Evolutionary conservation across 2,888 invertebrate genomes (phyloP).

Genomic region (Unio delphinus): DNA sequence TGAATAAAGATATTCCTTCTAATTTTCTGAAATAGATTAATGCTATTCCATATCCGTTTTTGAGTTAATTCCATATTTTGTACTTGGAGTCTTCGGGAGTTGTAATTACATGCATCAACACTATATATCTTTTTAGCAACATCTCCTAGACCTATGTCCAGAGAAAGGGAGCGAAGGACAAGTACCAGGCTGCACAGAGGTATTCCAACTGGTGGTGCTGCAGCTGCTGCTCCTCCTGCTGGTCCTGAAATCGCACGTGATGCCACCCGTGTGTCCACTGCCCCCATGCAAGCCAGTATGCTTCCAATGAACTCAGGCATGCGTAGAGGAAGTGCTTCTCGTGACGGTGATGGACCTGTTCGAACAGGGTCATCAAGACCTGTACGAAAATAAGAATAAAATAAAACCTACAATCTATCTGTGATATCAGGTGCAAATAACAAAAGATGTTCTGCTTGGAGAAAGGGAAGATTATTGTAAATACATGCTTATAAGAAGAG

Average conservation of each 20-base stretch:
- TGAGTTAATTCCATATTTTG: not conserved
- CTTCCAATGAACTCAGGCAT: constrained; percentile 57
- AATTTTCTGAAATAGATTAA: no score
- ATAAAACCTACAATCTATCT: not conserved
- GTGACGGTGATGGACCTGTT: constrained; percentile 57
- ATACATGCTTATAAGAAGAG: no score
- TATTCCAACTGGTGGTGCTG: constrained; percentile 60
- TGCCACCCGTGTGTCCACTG: constrained; percentile 56
- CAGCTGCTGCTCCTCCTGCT: constrained; percentile 17
- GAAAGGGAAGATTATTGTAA: no score
- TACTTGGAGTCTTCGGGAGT: no score
- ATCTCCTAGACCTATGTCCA: constrained; percentile 65
- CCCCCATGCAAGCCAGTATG: constrained; percentile 55
- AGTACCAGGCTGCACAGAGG: constrained; percentile 67
- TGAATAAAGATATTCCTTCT: no score
- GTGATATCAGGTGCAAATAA: constrained; percentile 7
- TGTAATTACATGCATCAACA: no score
- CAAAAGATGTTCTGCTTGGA: not conserved
- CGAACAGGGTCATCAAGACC: constrained; percentile 60
- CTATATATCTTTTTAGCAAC: constrained; percentile 49
- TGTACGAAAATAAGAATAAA: constrained; percentile 50
- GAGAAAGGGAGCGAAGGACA: constrained; percentile 65
- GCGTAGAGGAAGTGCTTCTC: constrained; percentile 65
- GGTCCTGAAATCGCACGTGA: constrained; percentile 55
- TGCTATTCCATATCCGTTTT: not conserved